Percentiles rank a stretch among this genome's conserved stretches.
phyloP scores from a whole-genome alignment of 2,888 invertebrate genomes.

The Calephelis perditalis region DNA sequence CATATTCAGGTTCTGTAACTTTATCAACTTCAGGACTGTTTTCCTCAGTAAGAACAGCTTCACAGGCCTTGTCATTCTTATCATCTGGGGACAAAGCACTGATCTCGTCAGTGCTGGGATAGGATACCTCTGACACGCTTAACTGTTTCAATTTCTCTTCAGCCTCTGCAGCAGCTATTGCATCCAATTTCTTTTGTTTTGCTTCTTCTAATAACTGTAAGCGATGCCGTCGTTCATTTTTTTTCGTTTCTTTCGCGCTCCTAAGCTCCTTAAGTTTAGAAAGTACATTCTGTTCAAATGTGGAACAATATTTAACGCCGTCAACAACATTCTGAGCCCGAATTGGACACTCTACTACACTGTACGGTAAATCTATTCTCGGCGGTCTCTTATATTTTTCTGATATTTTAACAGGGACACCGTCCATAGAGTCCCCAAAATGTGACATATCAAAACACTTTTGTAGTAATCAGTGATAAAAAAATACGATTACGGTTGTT shows the following conservation, averaged over 20 bases:
- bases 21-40: constrained; percentile 39
- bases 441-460: constrained; percentile 66
- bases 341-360: constrained; percentile 50
- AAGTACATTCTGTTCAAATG: constrained; percentile 84
- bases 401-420: constrained; percentile 91
- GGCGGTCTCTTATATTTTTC: constrained; percentile 91
- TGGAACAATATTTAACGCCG: constrained; percentile 79
- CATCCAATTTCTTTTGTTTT: constrained; percentile 74
- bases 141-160: constrained; percentile 76
- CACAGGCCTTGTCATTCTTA: constrained; percentile 57
- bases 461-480: constrained; percentile 46
- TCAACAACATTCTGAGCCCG: constrained; percentile 61
- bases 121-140: constrained; percentile 77
- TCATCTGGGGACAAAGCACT: constrained; percentile 73
- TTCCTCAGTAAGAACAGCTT: constrained; percentile 44
- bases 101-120: constrained; percentile 80
- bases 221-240: constrained; percentile 79
- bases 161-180: constrained; percentile 65
- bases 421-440: constrained; percentile 85
- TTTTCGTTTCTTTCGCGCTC: constrained; percentile 79
- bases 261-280: constrained; percentile 85
- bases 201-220: constrained; percentile 78
- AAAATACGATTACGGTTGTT: constrained; percentile 67
- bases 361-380: constrained; percentile 72
- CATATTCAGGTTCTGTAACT: constrained; percentile 39